A percentile compares a stretch with the other conserved stretches of the same genome.
These are phyloP conservation scores for Argyrosomus japonicus DNA, from an alignment of 2,113 vertebrate species.

Conservation along the genomic window DNA sequence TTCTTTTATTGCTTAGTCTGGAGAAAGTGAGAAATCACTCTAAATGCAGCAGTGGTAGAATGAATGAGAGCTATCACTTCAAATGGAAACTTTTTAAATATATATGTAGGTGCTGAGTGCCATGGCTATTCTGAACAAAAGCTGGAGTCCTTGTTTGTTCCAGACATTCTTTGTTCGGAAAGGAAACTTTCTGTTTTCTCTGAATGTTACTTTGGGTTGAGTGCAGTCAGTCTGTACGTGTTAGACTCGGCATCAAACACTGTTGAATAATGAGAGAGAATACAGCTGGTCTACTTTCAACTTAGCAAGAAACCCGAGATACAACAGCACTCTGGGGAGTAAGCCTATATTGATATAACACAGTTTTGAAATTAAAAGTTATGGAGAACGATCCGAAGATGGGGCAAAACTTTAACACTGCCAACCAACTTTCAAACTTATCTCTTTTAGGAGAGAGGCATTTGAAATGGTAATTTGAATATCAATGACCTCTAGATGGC, in stretches of 20 bases:
- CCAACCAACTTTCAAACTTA: conserved; percentile 42
- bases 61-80: conserved; percentile 2
- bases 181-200: conserved; percentile 31
- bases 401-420: conserved; percentile 29
- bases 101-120: conserved; percentile 12
- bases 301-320: conserved; percentile 41
- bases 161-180: neutral
- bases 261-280: conserved; percentile 49
- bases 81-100: conserved; percentile 28
- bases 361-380: conserved; percentile 57
- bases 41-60: conserved; percentile 8
- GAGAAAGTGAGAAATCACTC: conserved; percentile 19
- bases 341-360: conserved; percentile 40
- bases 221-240: conserved; percentile 12
- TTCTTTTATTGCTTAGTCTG: conserved; percentile 15
- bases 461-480: conserved; percentile 15
- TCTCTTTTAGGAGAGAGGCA: neutral
- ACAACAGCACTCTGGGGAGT: conserved; percentile 52
- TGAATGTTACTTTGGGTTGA: conserved; percentile 29
- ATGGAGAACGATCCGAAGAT: conserved; percentile 25
- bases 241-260: conserved; percentile 39
- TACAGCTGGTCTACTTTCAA: conserved; percentile 52
- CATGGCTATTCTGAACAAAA: conserved; percentile 22
- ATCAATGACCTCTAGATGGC: neutral
- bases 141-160: conserved; percentile 3